Base-by-base conservation (phyloP, 1,140 invertebrate genomes). In the Calephelis virginiensis region DNA sequence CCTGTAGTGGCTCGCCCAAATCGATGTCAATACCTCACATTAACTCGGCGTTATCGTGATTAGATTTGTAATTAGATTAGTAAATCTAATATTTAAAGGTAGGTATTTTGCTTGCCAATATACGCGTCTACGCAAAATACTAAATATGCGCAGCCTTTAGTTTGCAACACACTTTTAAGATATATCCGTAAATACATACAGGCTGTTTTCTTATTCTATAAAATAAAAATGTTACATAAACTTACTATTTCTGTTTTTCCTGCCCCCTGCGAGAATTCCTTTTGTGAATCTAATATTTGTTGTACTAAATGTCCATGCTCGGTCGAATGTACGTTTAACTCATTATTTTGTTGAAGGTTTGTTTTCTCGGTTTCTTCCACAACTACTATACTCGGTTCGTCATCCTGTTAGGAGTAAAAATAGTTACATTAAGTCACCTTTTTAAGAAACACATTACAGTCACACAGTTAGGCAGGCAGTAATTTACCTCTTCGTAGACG, bases 261-360 rank as follows among this genome's bases (percentile, higher is more conserved):
- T 50, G 84, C 71, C 40, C 88, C 86, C 50, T 86, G 75, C 7
- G 82, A 80, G 71, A 83, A 83, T 78, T 95, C 94, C 72, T 94
- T 94, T 81, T 96, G 94, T 0, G 96, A 96, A 78, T 96, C 94
- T 53, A 97, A 88, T 80, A 97, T 97, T 86, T 96, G 95, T 70
- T 95, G 94, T 1, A 97, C 96, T 37, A 97, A 83, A 78, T 95
- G 95, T 6, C 96, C 95, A 78, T 95, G 94, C 70, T 93, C 76
- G 66, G 93, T 93, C 61, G 73, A 28, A 66, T 69, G 62, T n/a
- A 62, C 13, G 12, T 72, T 61, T 63, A 80, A 60, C 13, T 79
- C 73, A 40, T 74, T 61, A 67, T 81, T 49, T 53, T 73, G 70
- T 62, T 80, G 61, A 45, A 76, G 68, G 62, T 74, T 67, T 60